Evolutionary conservation across 2,113 vertebrate genomes (phyloP).

Genomic region (Pygoscelis antarcticus): DNA sequence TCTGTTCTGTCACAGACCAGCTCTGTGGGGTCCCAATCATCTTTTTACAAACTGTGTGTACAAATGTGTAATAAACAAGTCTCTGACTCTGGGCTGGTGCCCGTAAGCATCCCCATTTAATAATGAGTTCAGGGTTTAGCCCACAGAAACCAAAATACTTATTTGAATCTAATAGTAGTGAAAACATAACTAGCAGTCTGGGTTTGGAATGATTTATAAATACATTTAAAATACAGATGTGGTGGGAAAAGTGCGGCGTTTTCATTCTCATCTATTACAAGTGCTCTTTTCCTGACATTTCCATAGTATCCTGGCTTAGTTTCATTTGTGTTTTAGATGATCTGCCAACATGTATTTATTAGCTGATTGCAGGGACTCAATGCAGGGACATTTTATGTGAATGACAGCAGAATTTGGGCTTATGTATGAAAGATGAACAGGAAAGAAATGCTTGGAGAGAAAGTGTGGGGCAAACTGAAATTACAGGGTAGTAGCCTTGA

Average conservation of each 20-base stretch:
- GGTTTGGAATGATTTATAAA: constrained; percentile 8
- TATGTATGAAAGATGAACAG: not conserved
- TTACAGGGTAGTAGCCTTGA: not conserved
- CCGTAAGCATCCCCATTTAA: not conserved
- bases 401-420: not conserved
- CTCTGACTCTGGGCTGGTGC: not conserved
- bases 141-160: not conserved
- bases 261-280: not conserved
- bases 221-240: not conserved
- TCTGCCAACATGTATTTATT: not conserved
- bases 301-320: not conserved
- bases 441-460: not conserved
- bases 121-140: not conserved
- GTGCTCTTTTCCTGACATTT: not conserved
- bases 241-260: not conserved
- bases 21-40: not conserved
- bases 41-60: not conserved
- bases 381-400: not conserved
- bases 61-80: not conserved
- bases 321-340: not conserved
- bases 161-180: not conserved
- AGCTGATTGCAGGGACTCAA: not conserved
- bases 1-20: not conserved
- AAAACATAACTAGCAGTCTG: constrained; percentile 12
- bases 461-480: not conserved